Evolutionary conservation across 2,797 vertebrate species (phyloP), one percentile per base, ranked within the genome.

Genomic region (Centroberyx gerrardi): DNA sequence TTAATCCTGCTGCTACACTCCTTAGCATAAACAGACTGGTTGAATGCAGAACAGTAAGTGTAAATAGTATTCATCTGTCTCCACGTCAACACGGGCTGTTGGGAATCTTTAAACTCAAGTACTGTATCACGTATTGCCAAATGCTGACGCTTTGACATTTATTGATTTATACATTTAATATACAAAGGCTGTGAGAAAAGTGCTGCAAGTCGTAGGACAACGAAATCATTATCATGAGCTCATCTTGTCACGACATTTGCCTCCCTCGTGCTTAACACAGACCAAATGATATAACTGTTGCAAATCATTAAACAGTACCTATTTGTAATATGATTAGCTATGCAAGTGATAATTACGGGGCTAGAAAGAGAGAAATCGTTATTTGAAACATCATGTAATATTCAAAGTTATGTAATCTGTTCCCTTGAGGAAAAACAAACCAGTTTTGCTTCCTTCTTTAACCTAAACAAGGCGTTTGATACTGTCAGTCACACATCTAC

Each of bases 381-480:
- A 53, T 46, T 44, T 13, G 42, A 36, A 12, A 44, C 14, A 40
- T 12, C 0, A 44, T 44, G 12, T 44, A 38, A 63, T 29, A 3
- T 38, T 55, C 12, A 58, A 55, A 54, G 13, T 13, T n/a, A 15
- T 17, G 18, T n/a, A 8, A 67, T 31, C 52, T 62, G 33, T 18
- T 74, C 17, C 49, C 4, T 36, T 68, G 29, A 76, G 27, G 13
- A 62, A 48, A 70, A 44, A 9, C 12, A 44, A 44, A 44, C 42
- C 18, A 27, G 6, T 13, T 38, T 22, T 22, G 28, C 53, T 49
- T 69, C 69, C 17, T 17, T 56, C 60, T 67, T 22, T 38, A 68
- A 55, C 36, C 40, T 44, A 84, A 74, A 86, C 76, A 72, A 74
- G 72, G 78, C 77, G 82, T 78, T 66, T 68, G 80, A 88, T 81